Evolutionary conservation across 2,113 vertebrate species (phyloP).

Genomic region (Scophthalmus maximus): DNA sequence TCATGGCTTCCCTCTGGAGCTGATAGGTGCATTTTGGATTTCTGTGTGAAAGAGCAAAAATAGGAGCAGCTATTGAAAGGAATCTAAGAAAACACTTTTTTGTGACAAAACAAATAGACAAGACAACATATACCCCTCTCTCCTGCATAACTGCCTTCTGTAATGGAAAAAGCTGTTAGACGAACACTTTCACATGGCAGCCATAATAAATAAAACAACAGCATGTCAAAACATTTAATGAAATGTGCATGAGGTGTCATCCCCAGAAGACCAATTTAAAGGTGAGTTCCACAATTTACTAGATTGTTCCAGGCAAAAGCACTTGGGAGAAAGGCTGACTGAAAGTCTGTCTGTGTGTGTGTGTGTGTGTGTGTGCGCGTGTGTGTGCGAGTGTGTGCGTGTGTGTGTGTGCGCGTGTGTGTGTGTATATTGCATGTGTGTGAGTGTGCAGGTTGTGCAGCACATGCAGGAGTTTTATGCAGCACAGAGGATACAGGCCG

Average conservation of each 20-base stretch:
- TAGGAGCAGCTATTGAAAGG: slow-evolving; percentile 26
- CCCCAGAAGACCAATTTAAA: slow-evolving; percentile 61
- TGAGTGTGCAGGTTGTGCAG: slow-evolving; percentile 24
- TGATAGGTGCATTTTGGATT: slow-evolving; percentile 16
- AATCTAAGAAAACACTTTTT: slow-evolving; percentile 36
- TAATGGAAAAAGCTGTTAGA: slow-evolving; percentile 42
- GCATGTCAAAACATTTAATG: slow-evolving; percentile 64
- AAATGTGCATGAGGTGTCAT: slow-evolving; percentile 57
- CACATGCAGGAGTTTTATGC: slow-evolving; percentile 54
- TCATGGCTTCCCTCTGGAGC: slow-evolving; percentile 21
- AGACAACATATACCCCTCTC: slow-evolving; percentile 13
- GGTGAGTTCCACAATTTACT: slow-evolving; percentile 58
- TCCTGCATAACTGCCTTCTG: slow-evolving; percentile 4
- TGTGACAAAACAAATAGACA: too few species aligned
- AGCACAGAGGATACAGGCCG: slow-evolving; percentile 54
- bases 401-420: slow-evolving; percentile 14
- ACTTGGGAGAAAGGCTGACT: slow-evolving; percentile 45
- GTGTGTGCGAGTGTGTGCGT: too few species aligned
- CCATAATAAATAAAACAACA: slow-evolving; percentile 63
- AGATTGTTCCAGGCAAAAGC: slow-evolving; percentile 55
- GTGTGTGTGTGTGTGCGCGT: slow-evolving; percentile 12
- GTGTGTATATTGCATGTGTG: not conserved
- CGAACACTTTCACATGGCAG: slow-evolving; percentile 25
- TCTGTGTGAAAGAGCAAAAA: slow-evolving; percentile 10
- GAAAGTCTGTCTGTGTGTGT: slow-evolving; percentile 22